Evolutionary conservation across 2,888 invertebrate species (phyloP), one percentile per base, ranked within the genome.

Genomic region (Tuta absoluta): DNA sequence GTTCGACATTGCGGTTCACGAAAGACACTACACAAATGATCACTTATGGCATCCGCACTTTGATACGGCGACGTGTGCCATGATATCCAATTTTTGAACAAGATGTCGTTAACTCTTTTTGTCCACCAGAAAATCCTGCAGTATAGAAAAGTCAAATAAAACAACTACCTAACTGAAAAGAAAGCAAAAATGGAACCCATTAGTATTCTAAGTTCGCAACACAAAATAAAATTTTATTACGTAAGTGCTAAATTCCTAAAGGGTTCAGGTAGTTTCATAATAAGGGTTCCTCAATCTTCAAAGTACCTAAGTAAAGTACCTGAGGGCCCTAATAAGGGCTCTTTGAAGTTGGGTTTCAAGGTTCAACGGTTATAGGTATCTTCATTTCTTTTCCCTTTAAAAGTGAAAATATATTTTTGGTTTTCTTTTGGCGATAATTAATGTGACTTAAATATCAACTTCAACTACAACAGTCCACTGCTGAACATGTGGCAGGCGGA

Each of bases 151-250:
- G 5, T 5, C 2, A 5, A 38, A 38, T 38, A 38, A 8, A 8
- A 5, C 38, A 2, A 11, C n/a, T n/a, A n/a, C n/a, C 38, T 1
- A 10, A 8, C 38, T 12, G 38, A 38, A 11, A 38, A 38, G 14
- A 3, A 41, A 41, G 14, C 41, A 41, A 41, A 41, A 12, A 41
- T 41, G 41, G 14, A 3, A 14, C 41, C 3, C 14, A 14, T 41
- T 41, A 41, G 41, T 17, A 45, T 45, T 45, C 45, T 0, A 17
- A 45, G n/a, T 45, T n/a, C 17, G 45, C 8, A 45, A 45, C n/a
- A 45, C n/a, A 45, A 45, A 45, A 45, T 45, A 45, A 45, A 45
- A 45, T 45, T 45, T 45, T 45, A 45, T 45, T 45, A 45, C 4
- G 45, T 11, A 17, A n/a, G 45, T 4, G 45, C 17, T 45, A 45